Evolutionary conservation across 2,797 vertebrate genomes (phyloP).

Genomic region (Nasua narica): DNA sequence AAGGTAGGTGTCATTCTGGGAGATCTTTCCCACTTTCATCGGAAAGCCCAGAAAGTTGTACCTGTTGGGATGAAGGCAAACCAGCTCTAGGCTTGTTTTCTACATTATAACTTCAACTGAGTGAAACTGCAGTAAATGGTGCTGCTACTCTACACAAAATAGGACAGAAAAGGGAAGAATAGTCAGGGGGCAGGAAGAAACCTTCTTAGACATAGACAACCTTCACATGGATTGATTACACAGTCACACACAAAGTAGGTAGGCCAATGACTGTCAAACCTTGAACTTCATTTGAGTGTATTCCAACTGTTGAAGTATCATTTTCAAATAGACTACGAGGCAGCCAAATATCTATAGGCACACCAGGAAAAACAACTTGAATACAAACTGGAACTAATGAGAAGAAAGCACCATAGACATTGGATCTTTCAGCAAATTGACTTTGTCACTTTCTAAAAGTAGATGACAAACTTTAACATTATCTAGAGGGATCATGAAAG

Average conservation of each 20-base stretch:
- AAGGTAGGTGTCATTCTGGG: not conserved
- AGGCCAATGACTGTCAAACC: not conserved
- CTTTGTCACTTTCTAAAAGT: not conserved
- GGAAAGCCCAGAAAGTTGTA: not conserved
- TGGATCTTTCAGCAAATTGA: not conserved
- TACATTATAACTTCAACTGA: not conserved
- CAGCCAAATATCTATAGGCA: not conserved
- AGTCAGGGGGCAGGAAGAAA: not conserved
- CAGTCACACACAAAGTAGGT: not conserved
- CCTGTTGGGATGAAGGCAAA: not conserved
- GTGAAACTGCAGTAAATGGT: not conserved
- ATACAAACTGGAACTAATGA: not conserved
- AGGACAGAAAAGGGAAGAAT: not conserved
- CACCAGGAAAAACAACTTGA: not conserved
- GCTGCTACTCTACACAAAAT: not conserved
- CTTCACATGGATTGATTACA: not conserved
- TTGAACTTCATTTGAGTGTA: not conserved
- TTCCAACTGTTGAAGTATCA: not conserved
- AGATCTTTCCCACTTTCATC: not conserved
- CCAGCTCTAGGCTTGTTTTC: not conserved
- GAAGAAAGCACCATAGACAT: not conserved
- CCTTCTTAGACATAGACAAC: not conserved
- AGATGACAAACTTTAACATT: not conserved
- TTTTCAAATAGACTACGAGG: not conserved
- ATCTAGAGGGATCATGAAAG: not conserved